Conservation (phyloP, 2,113 vertebrate species). For the Sorex araneus region DNA sequence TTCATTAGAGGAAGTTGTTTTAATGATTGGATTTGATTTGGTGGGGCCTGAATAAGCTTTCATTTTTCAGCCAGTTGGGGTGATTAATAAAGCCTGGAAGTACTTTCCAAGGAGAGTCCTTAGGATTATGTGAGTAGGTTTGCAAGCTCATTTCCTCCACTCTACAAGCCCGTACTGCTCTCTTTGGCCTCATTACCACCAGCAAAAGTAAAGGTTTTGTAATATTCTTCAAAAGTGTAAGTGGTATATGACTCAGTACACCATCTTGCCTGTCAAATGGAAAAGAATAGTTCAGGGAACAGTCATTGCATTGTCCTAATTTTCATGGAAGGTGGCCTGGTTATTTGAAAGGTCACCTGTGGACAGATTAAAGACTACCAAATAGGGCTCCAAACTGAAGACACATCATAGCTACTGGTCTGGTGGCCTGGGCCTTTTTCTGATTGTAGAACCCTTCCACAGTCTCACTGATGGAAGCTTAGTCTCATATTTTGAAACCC, state of each 20-base stretch:
- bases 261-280: neutral
- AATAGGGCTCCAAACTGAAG: neutral
- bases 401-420: neutral
- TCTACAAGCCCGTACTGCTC: neutral
- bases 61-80: neutral
- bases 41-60: too few relatives aligned
- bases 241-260: neutral
- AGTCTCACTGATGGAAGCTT: too few relatives aligned
- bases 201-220: too few relatives aligned
- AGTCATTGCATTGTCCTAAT: neutral
- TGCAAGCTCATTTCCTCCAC: neutral
- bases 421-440: neutral
- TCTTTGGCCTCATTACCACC: neutral
- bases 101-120: neutral
- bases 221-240: too few relatives aligned
- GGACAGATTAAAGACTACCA: neutral
- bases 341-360: neutral
- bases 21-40: too few relatives aligned
- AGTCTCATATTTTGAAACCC: too few relatives aligned
- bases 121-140: neutral
- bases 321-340: neutral
- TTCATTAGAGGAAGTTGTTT: neutral
- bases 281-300: neutral
- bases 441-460: too few relatives aligned
- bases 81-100: neutral